Evolutionary conservation across 1,140 invertebrate species (phyloP), one percentile per base, ranked within the genome.

Genomic region (Carposina sasakii): DNA sequence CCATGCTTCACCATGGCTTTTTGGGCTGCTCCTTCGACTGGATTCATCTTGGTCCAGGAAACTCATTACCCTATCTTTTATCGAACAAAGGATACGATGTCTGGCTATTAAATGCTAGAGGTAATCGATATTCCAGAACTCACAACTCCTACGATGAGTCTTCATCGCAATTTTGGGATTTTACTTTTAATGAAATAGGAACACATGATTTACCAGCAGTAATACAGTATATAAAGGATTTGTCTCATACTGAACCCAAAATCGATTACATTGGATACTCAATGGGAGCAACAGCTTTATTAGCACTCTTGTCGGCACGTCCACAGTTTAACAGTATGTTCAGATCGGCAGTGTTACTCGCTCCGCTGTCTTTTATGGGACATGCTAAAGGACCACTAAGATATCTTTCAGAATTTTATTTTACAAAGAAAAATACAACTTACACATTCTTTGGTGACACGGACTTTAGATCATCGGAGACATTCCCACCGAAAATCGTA

Each of bases 1-100:
- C n/a, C n/a, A n/a, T 91, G 26, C 68, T 94, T 1, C 92, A 94
- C 65, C 94, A 95, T 70, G 94, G 94, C 1, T 77, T 95, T 5
- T 70, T 94, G 0, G 90, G 89, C 2, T 91, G 91, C 61, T 93
- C 92, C 1, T 88, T 90, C 0, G 91, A 93, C 74, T 96, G 89
- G 89, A 87, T 95, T 15, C 73, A 93, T 13, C 88, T 90, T 54
- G 90, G 90, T 15, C 85, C 87, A 3, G 72, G 89, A 40, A 88
- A 87, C 60, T 89, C 87, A n/a, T 63, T 90, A 67, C 87, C 92
- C 2, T 90, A 87, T 56, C 69, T 89, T 37, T 68, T 91, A 21
- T 85, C 87, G 4, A 86, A 90, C 52, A 60, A 63, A n/a, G 88
- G 88, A 2, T 91, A 87, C 50, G 89, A 91, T 56, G 89, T 92